Base-by-base conservation (phyloP, 2,888 invertebrate species). In the Thymelicus lineola region DNA sequence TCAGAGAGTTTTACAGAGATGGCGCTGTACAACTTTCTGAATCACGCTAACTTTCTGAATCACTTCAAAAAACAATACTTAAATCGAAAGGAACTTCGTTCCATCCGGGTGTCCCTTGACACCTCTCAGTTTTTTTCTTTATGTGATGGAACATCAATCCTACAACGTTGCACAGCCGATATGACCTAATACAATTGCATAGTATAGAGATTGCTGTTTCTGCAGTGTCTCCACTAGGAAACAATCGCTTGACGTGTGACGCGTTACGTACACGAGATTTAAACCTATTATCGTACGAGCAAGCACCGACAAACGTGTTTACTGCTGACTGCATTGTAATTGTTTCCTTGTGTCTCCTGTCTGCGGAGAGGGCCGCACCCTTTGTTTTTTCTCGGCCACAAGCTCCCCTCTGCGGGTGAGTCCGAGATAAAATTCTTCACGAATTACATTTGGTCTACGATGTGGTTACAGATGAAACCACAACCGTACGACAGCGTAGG, bases 331-430 rank as follows among this genome's bases (percentile, higher is more conserved):
- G 53, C 55, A 35, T 61, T 36, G 68, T 68, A 68, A 68, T 68
- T 67, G 67, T 48, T 55, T 67, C 35, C 60, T 60, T 61, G 35
- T 63, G 57, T 57, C 67, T 53, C 7, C 46, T n/a, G 15, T 20
- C 67, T 42, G 10, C 35, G 28, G 12, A 15, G 61, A 61, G 67
- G 67, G 62, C 15, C 38, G 14, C 62, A 57, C 62, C 68, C 68
- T 62, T 62, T 68, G 68, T 62, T 68, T 68, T 62, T 68, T 62
- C 68, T 68, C 20, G 12, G 20, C 68, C 68, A 14, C 68, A 62
- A 68, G 17, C 57, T 35, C 55, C 61, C 62, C 57, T 68, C 10
- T 4, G 59, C 45, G 50, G 57, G 14, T 35, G 36, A 14, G 57
- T n/a, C 9, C 20, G n/a, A 57, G 57, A n/a, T 36, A 36, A 55